A percentile compares a stretch with the other conserved stretches of the same genome.
Conservation (phyloP, 2,888 invertebrate species). For the Myopa tessellatipennis region DNA sequence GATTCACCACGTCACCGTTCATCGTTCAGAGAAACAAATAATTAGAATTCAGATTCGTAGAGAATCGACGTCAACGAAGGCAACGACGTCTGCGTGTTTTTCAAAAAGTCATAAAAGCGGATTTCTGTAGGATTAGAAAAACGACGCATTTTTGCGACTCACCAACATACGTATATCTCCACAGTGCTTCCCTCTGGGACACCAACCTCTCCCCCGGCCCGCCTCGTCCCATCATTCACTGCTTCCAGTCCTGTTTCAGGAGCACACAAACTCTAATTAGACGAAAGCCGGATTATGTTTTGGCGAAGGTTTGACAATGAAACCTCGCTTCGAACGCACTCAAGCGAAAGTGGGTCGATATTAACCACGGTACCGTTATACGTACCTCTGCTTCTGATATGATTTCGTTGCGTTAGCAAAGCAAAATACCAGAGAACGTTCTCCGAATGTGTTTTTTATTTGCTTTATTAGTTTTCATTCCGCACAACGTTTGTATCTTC, state of each 20-base stretch:
- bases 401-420: no score
- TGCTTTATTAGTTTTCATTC: background rate
- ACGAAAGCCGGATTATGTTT: constrained; percentile 32
- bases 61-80: background rate
- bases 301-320: constrained; percentile 3
- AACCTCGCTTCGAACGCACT: constrained; percentile 22
- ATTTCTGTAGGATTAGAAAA: constrained; percentile 32
- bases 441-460: background rate
- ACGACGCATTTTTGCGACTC: constrained; percentile 11
- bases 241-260: background rate
- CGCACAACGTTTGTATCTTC: background rate
- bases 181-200: background rate
- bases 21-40: background rate
- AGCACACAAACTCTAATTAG: constrained; percentile 32
- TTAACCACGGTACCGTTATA: background rate
- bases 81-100: background rate
- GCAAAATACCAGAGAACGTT: no score
- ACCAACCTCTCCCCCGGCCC: background rate
- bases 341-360: constrained; percentile 2
- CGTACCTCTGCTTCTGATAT: no score
- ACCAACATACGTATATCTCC: constrained; percentile 1
- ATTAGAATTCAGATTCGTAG: background rate
- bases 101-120: constrained; percentile 33
- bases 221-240: background rate
- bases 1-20: background rate